Evolutionary conservation across 2,797 vertebrate species (phyloP).

Genomic region (Peromyscus aztecus): DNA sequence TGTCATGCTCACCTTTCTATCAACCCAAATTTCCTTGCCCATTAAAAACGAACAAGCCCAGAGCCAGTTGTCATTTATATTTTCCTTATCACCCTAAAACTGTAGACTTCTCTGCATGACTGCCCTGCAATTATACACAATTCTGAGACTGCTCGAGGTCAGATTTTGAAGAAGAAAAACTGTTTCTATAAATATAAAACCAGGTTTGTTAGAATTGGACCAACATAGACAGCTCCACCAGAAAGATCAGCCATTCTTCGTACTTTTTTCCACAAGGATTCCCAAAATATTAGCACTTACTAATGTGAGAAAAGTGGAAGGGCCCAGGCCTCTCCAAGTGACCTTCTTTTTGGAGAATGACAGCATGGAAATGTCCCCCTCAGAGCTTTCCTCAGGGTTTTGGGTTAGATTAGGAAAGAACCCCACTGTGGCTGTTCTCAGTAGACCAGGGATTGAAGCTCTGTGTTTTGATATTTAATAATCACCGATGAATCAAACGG

Average conservation of each 20-base stretch:
- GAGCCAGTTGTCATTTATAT: not conserved
- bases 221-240: not conserved
- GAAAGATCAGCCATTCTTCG: not conserved
- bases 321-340: not conserved
- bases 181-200: not conserved
- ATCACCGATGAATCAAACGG: conserved; percentile 24
- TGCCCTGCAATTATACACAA: not conserved
- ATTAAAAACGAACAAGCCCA: not conserved
- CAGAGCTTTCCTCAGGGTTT: not conserved
- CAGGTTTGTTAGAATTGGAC: not conserved
- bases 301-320: not conserved
- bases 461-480: conserved; percentile 28
- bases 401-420: not conserved
- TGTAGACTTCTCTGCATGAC: not conserved
- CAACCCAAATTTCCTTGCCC: not conserved
- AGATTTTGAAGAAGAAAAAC: conserved; percentile 24
- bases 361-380: rapidly evolving
- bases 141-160: conserved; percentile 37
- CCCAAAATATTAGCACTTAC: not conserved
- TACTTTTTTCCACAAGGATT: not conserved
- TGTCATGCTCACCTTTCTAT: not conserved
- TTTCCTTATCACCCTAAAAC: conserved; percentile 38
- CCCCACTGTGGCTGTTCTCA: not conserved
- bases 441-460: not conserved
- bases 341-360: not conserved